Percentiles rank a stretch among this genome's conserved stretches.
Evolutionary conservation across 92 coral and sea anemone genomes (phyloP).

Genomic region (Virgularia gustaviana): DNA sequence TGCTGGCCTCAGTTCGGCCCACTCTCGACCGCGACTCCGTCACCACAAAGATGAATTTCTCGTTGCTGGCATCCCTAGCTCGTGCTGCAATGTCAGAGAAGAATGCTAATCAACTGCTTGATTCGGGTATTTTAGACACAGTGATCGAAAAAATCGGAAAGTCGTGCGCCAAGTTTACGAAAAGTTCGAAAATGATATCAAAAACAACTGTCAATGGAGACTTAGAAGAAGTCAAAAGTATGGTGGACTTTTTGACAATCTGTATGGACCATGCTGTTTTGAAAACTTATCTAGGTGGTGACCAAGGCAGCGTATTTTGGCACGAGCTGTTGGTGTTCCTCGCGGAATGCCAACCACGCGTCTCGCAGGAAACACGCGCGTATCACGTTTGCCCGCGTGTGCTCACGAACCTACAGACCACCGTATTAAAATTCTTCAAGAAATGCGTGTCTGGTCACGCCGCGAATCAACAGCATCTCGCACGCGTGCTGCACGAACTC

Average conservation of each 20-base stretch:
- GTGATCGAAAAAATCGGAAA: conserved; percentile 52
- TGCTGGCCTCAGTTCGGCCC: conserved; percentile 65
- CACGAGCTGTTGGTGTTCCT: conserved; percentile 61
- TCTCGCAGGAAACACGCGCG: conserved; percentile 37
- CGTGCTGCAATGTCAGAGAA: conserved; percentile 13
- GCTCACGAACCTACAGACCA: conserved; percentile 63
- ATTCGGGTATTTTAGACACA: conserved; percentile 64
- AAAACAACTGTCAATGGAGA: too few species aligned
- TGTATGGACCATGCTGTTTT: conserved; percentile 70
- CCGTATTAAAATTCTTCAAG: conserved; percentile 65
- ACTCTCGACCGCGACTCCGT: conserved; percentile 38
- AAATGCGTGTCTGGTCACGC: conserved; percentile 73
- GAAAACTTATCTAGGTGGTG: conserved; percentile 72
- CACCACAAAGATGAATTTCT: conserved; percentile 35
- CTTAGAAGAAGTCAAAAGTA: conserved; percentile 58
- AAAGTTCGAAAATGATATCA: conserved; percentile 15
- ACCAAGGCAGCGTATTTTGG: conserved; percentile 67
- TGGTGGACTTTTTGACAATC: conserved; percentile 62
- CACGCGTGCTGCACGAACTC: conserved; percentile 70
- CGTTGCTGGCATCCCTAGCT: conserved; percentile 11
- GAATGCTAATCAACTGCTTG: conserved; percentile 46
- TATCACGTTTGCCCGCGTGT: conserved; percentile 50
- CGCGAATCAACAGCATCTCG: conserved; percentile 70
- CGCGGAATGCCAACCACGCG: conserved; percentile 27
- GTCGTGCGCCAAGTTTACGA: conserved; percentile 44